Conservation (phyloP, 2,113 vertebrate genomes). For the Macquaria ambigua region DNA sequence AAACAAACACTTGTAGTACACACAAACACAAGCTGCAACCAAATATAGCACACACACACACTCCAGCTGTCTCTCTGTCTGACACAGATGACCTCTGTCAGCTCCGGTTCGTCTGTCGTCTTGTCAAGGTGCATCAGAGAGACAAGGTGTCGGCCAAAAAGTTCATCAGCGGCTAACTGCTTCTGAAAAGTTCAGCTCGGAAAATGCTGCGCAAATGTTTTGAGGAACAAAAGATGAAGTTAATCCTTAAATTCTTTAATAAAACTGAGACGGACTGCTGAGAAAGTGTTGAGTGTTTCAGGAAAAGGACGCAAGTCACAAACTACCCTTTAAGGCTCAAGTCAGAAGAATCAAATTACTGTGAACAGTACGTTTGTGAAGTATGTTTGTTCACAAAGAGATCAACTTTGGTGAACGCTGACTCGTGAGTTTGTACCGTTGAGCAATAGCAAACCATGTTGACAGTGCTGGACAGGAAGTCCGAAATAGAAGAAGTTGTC, state of each 20-base stretch:
- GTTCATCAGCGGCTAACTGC: neutral
- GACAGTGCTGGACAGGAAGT: neutral
- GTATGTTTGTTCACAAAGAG: neutral
- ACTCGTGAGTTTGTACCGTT: neutral
- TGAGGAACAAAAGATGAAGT: too few relatives aligned
- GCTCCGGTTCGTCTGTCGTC: slow-evolving; percentile 46
- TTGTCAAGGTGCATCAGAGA: slow-evolving; percentile 66
- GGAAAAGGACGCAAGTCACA: too few relatives aligned
- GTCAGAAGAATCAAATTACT: too few relatives aligned
- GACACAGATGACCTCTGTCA: slow-evolving; percentile 68
- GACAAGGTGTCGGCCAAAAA: slow-evolving; percentile 44
- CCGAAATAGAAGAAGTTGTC: too few relatives aligned
- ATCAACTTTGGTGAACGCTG: neutral
- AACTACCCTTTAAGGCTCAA: too few relatives aligned
- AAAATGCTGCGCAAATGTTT: neutral
- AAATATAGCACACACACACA: slow-evolving; percentile 47
- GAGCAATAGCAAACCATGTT: too few relatives aligned
- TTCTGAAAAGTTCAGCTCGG: neutral
- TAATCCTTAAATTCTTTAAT: too few relatives aligned
- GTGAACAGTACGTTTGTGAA: too few relatives aligned
- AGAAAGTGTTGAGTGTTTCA: too few relatives aligned
- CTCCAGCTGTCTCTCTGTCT: slow-evolving; percentile 49
- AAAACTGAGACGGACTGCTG: too few relatives aligned
- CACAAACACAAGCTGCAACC: slow-evolving; percentile 25
- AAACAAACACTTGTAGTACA: slow-evolving; percentile 54